These are phyloP conservation scores for Nemopilema nomurai DNA, from an alignment of 30 jellyfish, hydroid and myxozoan species.

Conservation along the genomic window DNA sequence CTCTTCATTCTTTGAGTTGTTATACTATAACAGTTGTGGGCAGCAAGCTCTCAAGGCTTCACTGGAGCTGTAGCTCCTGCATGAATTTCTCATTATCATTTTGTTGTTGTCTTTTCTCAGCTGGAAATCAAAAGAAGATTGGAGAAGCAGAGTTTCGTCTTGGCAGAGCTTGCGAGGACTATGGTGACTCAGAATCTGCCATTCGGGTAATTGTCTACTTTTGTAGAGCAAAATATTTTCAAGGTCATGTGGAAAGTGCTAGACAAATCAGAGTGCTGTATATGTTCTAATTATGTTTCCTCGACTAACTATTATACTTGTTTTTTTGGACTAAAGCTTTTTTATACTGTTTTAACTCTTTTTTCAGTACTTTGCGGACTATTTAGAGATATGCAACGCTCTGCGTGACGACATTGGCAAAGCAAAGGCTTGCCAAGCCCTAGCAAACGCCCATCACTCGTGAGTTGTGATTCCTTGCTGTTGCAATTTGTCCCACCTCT, in stretches of 20 bases:
- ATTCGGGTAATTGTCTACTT: constrained; percentile 29
- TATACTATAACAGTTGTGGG: not conserved
- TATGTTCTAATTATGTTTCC: not conserved
- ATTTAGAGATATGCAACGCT: constrained; percentile 57
- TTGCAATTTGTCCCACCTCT: not conserved
- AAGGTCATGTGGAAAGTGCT: too few species aligned
- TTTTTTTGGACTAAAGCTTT: not conserved
- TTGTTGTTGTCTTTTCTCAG: constrained; percentile 10
- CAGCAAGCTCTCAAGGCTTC: not conserved
- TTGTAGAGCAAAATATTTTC: too few species aligned
- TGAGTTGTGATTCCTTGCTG: constrained; percentile 1
- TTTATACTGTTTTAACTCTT: not conserved
- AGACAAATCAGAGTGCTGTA: too few species aligned
- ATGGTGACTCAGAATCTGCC: constrained; percentile 82
- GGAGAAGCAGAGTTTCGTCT: constrained; percentile 74
- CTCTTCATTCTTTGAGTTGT: not conserved
- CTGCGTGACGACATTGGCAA: constrained; percentile 68
- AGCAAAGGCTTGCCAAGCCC: constrained; percentile 85
- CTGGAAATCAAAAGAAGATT: constrained; percentile 60
- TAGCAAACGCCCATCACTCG: constrained; percentile 81
- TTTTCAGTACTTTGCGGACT: constrained; percentile 65
- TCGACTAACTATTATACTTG: not conserved
- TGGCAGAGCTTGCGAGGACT: constrained; percentile 67
- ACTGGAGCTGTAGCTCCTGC: not conserved
- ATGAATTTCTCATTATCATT: not conserved